Evolutionary conservation across 2,888 invertebrate genomes (phyloP).

Genomic region (Dynastes hyllus): DNA sequence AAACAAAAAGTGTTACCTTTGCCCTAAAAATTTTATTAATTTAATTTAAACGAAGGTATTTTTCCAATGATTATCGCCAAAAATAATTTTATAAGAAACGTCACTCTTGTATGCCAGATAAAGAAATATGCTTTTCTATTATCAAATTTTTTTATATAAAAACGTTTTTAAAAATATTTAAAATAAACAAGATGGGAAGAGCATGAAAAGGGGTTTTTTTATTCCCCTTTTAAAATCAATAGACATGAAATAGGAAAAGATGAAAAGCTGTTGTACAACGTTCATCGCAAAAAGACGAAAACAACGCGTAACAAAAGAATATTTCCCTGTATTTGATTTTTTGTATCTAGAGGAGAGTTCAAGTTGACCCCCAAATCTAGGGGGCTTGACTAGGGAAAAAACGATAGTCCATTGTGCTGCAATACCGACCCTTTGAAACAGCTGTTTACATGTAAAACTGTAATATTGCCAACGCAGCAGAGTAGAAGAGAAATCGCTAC

Average conservation of each 20-base stretch:
- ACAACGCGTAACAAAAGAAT: slow-evolving; percentile 34
- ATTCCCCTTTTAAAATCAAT: neutral
- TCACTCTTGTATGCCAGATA: too few relatives aligned
- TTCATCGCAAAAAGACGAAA: slow-evolving; percentile 21
- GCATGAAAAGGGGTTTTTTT: too few relatives aligned
- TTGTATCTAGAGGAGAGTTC: slow-evolving; percentile 42
- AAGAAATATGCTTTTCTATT: neutral
- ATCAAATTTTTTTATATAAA: too few relatives aligned
- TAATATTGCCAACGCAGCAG: slow-evolving; percentile 1
- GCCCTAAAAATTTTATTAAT: too few relatives aligned
- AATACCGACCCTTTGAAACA: slow-evolving; percentile 49
- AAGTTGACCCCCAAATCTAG: too few relatives aligned
- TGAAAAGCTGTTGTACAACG: neutral
- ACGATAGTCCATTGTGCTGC: slow-evolving; percentile 52
- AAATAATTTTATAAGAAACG: too few relatives aligned
- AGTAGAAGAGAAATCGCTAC: neutral
- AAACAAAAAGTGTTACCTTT: too few relatives aligned
- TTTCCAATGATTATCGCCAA: too few relatives aligned
- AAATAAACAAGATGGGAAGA: too few relatives aligned
- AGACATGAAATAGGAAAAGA: neutral
- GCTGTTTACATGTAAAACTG: slow-evolving; percentile 35
- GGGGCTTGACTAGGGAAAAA: slow-evolving; percentile 53
- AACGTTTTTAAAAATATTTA: too few relatives aligned
- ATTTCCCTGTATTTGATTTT: slow-evolving; percentile 42
- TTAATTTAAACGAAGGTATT: too few relatives aligned